Evolutionary conservation across 2,888 invertebrate genomes (phyloP), one percentile per base, ranked within the genome.

Genomic region (Sminthurinus aureus): DNA sequence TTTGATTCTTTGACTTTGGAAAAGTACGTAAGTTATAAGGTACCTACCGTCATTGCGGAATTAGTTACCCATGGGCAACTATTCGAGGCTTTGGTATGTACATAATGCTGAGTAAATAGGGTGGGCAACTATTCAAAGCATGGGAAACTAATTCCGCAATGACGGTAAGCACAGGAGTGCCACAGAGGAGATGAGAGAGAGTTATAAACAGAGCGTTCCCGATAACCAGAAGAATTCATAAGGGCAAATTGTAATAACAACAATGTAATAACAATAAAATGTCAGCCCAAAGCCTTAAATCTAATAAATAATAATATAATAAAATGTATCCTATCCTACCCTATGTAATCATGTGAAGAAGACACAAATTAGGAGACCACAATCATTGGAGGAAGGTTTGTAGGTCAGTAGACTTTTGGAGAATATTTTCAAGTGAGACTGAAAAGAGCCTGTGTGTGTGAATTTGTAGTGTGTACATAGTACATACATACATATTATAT

Each of bases 401-500:
- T 83, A 83, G 83, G 83, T 83, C 83, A 83, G 79, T 75, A 79
- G 79, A 66, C 73, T 79, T n/a, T n/a, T 67, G 73, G 83, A 75
- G 66, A 58, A 26, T 66, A 26, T 24, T 24, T 76, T 58, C 20
- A 38, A 38, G 38, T 38, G 24, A 66, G 52, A 81, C 52, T 64
- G 64, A 73, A 38, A 38, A 74, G 80, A 12, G 73, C 50, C 24
- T 75, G n/a, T 75, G 51, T 74, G 51, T 38, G 51, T 38, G 75
- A 71, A 24, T 75, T 52, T 75, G 38, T 74, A 26, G 66, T n/a
- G 6, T 11, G 69, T n/a, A 69, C 13, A 69, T 69, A 13, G 69
- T 15, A 24, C 69, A 69, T 38, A 38, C 38, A 6, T 38, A 6
- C 6, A 38, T 38, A 38, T 50, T 74, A 15, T 38, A 51, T 0